Evolutionary conservation across 2,888 invertebrate species (phyloP).

Genomic region (Crematogaster levior): DNA sequence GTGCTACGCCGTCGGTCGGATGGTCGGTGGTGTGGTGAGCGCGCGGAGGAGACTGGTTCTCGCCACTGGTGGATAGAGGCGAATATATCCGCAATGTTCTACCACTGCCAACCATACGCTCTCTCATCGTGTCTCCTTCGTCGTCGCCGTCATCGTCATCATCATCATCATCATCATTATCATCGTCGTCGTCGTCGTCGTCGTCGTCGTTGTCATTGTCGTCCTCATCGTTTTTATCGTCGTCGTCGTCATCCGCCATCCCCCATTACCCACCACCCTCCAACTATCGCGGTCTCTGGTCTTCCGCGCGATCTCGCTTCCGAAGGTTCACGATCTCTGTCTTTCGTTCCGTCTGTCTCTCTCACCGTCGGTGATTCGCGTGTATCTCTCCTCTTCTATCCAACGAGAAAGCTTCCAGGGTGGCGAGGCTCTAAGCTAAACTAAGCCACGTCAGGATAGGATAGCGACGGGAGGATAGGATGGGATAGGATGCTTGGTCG

Average conservation of each 20-base stretch:
- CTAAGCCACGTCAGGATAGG: slow-evolving; percentile 82
- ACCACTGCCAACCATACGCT: slow-evolving; percentile 80
- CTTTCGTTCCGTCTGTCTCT: slow-evolving; percentile 43
- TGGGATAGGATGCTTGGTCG: slow-evolving; percentile 75
- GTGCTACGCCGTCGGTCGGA: slow-evolving; percentile 85
- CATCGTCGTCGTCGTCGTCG: not conserved
- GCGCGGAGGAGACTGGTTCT: slow-evolving; percentile 78
- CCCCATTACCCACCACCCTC: slow-evolving; percentile 37
- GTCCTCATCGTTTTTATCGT: slow-evolving; percentile 25
- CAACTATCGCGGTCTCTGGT: slow-evolving; percentile 50
- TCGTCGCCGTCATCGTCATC: slow-evolving; percentile 38
- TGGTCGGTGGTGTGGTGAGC: slow-evolving; percentile 72
- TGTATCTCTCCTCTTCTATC: slow-evolving; percentile 51
- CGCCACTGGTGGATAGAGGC: slow-evolving; percentile 74
- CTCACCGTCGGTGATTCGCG: slow-evolving; percentile 38
- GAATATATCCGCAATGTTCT: slow-evolving; percentile 85
- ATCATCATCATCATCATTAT: slow-evolving; percentile 19
- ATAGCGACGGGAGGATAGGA: slow-evolving; percentile 76
- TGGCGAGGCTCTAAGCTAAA: slow-evolving; percentile 80
- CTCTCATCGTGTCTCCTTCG: slow-evolving; percentile 56
- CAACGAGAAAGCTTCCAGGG: slow-evolving; percentile 66
- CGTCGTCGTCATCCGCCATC: slow-evolving; percentile 21
- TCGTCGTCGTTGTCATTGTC: slow-evolving; percentile 36
- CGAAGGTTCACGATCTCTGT: slow-evolving; percentile 54
- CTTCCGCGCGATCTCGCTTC: slow-evolving; percentile 50